Base-by-base conservation (phyloP, 2,797 vertebrate genomes). In the Anguilla anguilla region DNA sequence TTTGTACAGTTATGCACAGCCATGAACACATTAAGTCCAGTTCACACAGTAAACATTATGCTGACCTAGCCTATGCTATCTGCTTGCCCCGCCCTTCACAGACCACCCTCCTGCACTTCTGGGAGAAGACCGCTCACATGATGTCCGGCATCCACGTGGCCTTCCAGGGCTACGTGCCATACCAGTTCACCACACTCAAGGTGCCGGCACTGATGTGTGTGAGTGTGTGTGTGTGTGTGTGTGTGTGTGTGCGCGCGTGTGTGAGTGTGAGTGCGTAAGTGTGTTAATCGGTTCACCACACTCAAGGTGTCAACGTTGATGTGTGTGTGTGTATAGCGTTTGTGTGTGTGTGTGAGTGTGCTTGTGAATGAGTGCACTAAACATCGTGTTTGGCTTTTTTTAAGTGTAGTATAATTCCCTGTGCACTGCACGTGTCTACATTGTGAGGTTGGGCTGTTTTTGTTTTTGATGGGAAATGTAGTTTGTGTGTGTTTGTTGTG, bases 31-130 rank as follows among this genome's bases (percentile, higher is more conserved):
- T n/a, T n/a, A n/a, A n/a, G 35, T 35, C 35, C 35, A 35, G 35
- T 35, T 35, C 35, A 1, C 35, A 35, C 39, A 53, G n/a, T n/a
- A n/a, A n/a, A n/a, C n/a, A n/a, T n/a, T n/a, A n/a, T n/a, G n/a
- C n/a, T n/a, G n/a, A n/a, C n/a, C n/a, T n/a, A n/a, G 43, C 61
- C 77, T 61, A 31, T 17, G n/a, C 5, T 59, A 9, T 35, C 2
- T 53, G 79, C n/a, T 89, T 88, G 86, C 84, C 83, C 35, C 89
- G 88, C 87, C 83, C 88, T 87, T 31, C 35, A 35, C 94, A 97
- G 96, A 97, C 95, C 89, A 97, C 94, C 6, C 94, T 97, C 82
- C 94, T 97, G 89, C 94, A 93, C 89, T 98, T 97, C 94, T 97
- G 96, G 97, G 96, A 97, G 93, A 98, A 96, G 93, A 97, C 93